Evolutionary conservation across 2,797 vertebrate species (phyloP).

Genomic region (Enteromius paludinosus): DNA sequence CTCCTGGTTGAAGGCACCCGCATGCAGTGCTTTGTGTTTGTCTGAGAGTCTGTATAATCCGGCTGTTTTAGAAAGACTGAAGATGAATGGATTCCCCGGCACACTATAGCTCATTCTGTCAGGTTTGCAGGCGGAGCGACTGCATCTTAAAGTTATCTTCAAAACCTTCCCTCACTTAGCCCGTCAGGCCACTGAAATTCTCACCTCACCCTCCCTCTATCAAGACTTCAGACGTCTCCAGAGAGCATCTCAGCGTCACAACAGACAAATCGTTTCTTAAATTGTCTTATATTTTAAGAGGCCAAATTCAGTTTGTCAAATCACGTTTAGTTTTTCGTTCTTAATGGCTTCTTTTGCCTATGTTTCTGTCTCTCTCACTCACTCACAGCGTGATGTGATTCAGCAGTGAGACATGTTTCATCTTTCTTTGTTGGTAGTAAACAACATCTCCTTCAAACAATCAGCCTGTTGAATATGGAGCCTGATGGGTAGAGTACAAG

Average conservation of each 20-base stretch:
- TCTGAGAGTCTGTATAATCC: conserved; percentile 75
- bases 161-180: conserved; percentile 52
- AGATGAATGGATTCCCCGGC: conserved; percentile 79
- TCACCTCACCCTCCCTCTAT: conserved; percentile 47
- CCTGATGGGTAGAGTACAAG: neutral
- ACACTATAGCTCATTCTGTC: conserved; percentile 82
- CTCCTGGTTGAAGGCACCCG: conserved; percentile 68
- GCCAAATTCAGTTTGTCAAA: conserved; percentile 31
- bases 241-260: conserved; percentile 7
- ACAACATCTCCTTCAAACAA: conserved; percentile 15
- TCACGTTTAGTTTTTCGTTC: conserved; percentile 16
- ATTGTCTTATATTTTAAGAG: conserved; percentile 37
- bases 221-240: conserved; percentile 27
- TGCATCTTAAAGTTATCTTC: conserved; percentile 57
- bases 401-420: conserved; percentile 2
- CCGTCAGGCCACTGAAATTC: conserved; percentile 36
- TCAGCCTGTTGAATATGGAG: neutral
- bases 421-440: conserved; percentile 5
- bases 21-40: conserved; percentile 41
- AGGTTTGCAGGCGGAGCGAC: conserved; percentile 52
- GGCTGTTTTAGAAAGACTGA: conserved; percentile 80
- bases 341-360: conserved; percentile 3
- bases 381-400: neutral
- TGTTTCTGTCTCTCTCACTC: neutral
- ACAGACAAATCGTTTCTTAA: conserved; percentile 26